Base-by-base conservation (phyloP, 2,888 invertebrate species). In the Xylocampa areola region DNA sequence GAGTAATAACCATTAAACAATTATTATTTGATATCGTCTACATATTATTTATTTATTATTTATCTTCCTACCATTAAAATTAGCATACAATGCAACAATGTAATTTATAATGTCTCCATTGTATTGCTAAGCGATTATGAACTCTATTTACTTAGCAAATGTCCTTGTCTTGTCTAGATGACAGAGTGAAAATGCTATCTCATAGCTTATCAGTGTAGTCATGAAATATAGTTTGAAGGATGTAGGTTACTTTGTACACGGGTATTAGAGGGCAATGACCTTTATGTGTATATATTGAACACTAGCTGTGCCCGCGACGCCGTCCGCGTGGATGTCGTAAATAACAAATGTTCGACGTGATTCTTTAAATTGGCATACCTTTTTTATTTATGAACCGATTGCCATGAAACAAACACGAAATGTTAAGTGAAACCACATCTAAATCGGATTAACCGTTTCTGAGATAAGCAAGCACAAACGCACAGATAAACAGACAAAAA, bases 241-340 rank as follows among this genome's bases (percentile, higher is more conserved):
- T 67, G 17, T 63, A 23, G 39, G 60, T 50, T 67, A 63, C 50
- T 32, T 50, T 8, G 39, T 23, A 37, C 17, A 7, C 30, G 16
- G 29, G 59, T 41, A 60, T 10, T 4, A 4, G 16, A 2, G 67
- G 44, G 49, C 35, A 40, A 17, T 55, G 29, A 32, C 49, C 25
- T 30, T 7, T n/a, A n/a, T n/a, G 4, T 21, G 21, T 23, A 23
- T 7, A 2, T 5, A 5, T 7, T 25, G 10, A 25, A 25, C 10
- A 25, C 8, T 6, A 5, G n/a, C n/a, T n/a, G n/a, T n/a, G n/a
- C n/a, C n/a, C n/a, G n/a, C n/a, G n/a, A n/a, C n/a, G n/a, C n/a
- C n/a, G n/a, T n/a, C n/a, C 2, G 6, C 10, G 25, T 25, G 6
- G 2, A 21, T 21, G 21, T 21, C 5, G 21, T 21, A 21, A 2